Base-by-base conservation (phyloP, 2,797 vertebrate genomes). In the Limnodromus scolopaceus region DNA sequence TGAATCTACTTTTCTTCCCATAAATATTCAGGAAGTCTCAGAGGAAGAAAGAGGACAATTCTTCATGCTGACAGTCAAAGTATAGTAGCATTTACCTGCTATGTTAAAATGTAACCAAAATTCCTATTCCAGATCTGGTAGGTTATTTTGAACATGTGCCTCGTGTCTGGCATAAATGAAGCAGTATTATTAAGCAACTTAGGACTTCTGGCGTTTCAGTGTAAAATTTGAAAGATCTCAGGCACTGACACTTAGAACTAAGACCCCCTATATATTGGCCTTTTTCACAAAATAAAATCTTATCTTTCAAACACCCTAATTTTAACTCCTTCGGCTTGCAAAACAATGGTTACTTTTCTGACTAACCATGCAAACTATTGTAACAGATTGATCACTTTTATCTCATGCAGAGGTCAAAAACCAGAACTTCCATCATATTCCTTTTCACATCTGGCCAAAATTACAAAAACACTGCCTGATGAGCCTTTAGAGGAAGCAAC, bases 221-320 rank as follows among this genome's bases (percentile, higher is more conserved):
- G 4, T 28, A 41, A 77, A 55, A 15, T 72, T 20, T 54, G 22
- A 66, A 92, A 74, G 2, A 54, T 30, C 16, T 75, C 24, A 27
- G 4, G 11, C 28, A 58, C 13, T 3, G 3, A 54, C 6, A 49
- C 5, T 25, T 4, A 45, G 18, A 84, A 32, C 1, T 43, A 53
- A 32, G 13, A 55, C 8, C 2, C 25, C 0, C 0, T 16, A 16
- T 38, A 19, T 6, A 1, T 19, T 25, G 7, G 0, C 3, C 49
- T 55, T 84, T 85, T 87, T 48, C 13, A 51, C 5, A 57, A 75
- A 84, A 46, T 1, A 45, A 34, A 64, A 28, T 10, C 3, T 39
- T 71, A 6, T 9, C 34, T 87, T 84, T 87, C 58, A 79, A 4
- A 6, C 19, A 58, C n/a, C 1, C 13, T 49, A 45, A 38, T 43